Evolutionary conservation across 2,888 invertebrate genomes (phyloP).

Genomic region (Macrophya annulata): DNA sequence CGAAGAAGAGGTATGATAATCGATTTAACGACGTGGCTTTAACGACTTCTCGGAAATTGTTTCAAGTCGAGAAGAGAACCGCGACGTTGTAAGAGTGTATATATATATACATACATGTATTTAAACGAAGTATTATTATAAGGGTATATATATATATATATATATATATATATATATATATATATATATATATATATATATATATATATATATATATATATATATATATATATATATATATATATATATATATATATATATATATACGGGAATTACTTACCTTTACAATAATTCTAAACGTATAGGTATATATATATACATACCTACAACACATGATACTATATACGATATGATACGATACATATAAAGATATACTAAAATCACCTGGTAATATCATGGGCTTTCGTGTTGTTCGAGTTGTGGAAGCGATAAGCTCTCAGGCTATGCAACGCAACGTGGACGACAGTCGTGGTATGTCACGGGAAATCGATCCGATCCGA

Average conservation of each 20-base stretch:
- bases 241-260: too few species aligned
- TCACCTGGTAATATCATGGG: constrained; percentile 15
- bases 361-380: background rate
- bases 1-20: constrained; percentile 65
- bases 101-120: too few species aligned
- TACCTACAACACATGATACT: background rate
- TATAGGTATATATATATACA: background rate
- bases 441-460: background rate
- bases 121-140: too few species aligned
- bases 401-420: constrained; percentile 7
- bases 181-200: too few species aligned
- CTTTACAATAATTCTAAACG: background rate
- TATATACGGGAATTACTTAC: too few species aligned
- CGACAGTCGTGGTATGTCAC: constrained; percentile 65
- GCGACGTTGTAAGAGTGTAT: background rate
- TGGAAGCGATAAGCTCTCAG: constrained; percentile 20
- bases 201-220: too few species aligned
- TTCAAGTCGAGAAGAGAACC: constrained; percentile 52
- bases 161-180: too few species aligned
- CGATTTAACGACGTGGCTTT: constrained; percentile 71
- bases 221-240: too few species aligned
- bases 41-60: constrained; percentile 71
- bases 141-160: too few species aligned
- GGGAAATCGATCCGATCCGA: constrained; percentile 73
- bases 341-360: background rate